Conservation (phyloP, 92 coral and sea anemone genomes). For the Zoanthus gigantus region DNA sequence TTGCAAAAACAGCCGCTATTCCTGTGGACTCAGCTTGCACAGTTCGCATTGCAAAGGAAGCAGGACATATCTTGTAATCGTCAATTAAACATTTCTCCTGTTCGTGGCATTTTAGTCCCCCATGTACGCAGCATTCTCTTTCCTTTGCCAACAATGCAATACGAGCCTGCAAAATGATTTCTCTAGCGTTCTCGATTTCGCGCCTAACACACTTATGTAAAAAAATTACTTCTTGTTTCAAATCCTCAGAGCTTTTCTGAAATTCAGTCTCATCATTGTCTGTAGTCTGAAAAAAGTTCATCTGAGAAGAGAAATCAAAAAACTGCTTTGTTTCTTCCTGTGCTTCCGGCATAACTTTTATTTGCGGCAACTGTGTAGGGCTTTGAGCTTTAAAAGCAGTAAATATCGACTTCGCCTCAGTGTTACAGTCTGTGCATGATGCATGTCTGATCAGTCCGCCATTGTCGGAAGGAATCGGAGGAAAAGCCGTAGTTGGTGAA, state of each 20-base stretch:
- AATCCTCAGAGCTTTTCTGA: neutral
- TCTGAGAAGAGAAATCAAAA: neutral
- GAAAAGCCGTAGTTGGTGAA: neutral
- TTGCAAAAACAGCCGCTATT: conserved; percentile 8
- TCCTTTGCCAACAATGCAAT: neutral
- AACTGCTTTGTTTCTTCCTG: neutral
- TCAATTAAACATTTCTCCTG: neutral
- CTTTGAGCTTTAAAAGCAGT: neutral
- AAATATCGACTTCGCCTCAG: neutral
- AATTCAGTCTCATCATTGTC: neutral
- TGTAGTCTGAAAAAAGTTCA: neutral
- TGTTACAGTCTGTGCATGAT: neutral
- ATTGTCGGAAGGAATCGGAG: conserved; percentile 22
- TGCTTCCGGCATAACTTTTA: neutral
- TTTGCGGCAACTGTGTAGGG: conserved; percentile 17
- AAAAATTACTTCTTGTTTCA: conserved; percentile 6
- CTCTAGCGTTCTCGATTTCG: conserved; percentile 7
- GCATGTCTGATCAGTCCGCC: neutral
- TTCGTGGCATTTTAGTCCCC: neutral
- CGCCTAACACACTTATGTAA: neutral
- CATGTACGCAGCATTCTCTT: neutral
- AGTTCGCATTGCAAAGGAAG: neutral
- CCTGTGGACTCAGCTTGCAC: neutral
- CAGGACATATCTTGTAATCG: neutral
- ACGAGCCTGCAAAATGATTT: conserved; percentile 8